These are phyloP conservation scores for Anolis sagrei DNA, from an alignment of 2,113 vertebrate species.

Conservation along the genomic window DNA sequence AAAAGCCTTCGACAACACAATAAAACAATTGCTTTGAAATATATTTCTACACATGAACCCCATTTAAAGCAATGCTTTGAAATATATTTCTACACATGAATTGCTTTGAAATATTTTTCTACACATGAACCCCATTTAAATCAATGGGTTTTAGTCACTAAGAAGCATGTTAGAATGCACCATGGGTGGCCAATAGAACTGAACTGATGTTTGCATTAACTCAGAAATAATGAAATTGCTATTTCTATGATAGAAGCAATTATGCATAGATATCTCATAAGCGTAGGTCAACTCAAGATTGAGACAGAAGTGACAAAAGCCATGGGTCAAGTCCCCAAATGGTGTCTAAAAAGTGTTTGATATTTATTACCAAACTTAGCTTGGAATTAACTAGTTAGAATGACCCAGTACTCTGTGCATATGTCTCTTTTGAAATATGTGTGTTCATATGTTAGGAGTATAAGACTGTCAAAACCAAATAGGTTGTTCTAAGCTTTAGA, in stretches of 20 bases:
- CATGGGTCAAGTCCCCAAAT: background rate
- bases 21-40: slow-evolving; percentile 8
- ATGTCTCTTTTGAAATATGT: background rate
- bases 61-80: background rate
- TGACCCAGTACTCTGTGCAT: background rate
- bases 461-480: background rate
- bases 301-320: background rate
- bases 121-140: background rate
- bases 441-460: slow-evolving; percentile 4
- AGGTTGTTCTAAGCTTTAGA: background rate
- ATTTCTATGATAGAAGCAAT: background rate
- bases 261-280: background rate
- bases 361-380: background rate
- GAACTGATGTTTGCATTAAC: background rate
- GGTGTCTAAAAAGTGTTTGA: background rate
- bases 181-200: background rate
- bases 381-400: background rate
- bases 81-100: background rate
- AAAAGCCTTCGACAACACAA: no score
- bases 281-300: background rate
- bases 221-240: background rate
- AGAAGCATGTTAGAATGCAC: background rate
- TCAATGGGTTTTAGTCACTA: background rate
- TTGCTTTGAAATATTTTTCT: no score
- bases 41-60: background rate